Base-by-base conservation (phyloP, 2,113 vertebrate genomes). In the Oxyura jamaicensis region DNA sequence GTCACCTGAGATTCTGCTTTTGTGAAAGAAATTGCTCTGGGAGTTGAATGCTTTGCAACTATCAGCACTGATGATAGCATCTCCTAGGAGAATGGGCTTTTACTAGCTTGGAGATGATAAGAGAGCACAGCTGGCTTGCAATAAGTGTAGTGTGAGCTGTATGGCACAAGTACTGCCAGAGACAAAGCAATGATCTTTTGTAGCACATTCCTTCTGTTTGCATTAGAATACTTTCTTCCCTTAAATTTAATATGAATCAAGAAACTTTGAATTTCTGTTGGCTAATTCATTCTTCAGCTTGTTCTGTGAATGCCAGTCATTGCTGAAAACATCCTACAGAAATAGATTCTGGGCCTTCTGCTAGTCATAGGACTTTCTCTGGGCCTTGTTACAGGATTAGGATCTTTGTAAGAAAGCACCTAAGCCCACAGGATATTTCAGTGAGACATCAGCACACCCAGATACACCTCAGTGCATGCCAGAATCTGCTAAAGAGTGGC, bases 11-110 rank as follows among this genome's bases (percentile, higher is more conserved):
- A 35, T 23, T 20, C 35, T 82, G 77, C 42, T 89, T 86, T 78
- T 84, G 62, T 53, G 69, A 91, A 84, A 52, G n/a, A 88, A 88
- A 83, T 90, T 58, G 21, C n/a, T 74, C 22, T 81, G 36, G 26
- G n/a, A 29, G 50, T 12, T 17, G 20, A 83, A 7, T 83, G 20
- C 33, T 95, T 83, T 86, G 44, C 26, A 94, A 2, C n/a, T 19
- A 41, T 76, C 46, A 77, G 74, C 55, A 74, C 26, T 77, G 83
- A 53, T 68, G 83, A 21, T 21, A 76, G 18, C 50, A 41, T 86
- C 46, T 88, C 62, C 72, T 83, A 13, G 48, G 46, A 83, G 63
- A 77, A 80, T 10, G 13, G 22, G 11, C 6, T 68, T 86, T 82
- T 68, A 46, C 59, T n/a, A 84, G 22, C 36, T 91, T 13, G 28